Percentiles rank a stretch among this genome's conserved stretches.
These are phyloP conservation scores for fruit fly (Drosophila melanogaster) DNA, from an alignment of 1,140 invertebrate genomes.

Conservation along the genomic window Release_6_plus_ISO1_MT NT_033779.5:13329001-13329500, in stretches of 20 bases:
- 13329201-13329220: conserved; percentile 43
- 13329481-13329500: too few relatives aligned
- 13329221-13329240: conserved; percentile 39
- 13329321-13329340: background rate
- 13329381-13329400: too few relatives aligned
- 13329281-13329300: conserved; percentile 3
- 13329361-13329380: too few relatives aligned
- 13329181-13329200: conserved; percentile 50
- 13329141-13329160: conserved; percentile 78
- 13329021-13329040: conserved; percentile 5
- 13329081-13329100: conserved; percentile 77
- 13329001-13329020: conserved; percentile 70
- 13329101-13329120: conserved; percentile 40
- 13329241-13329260: conserved; percentile 14
- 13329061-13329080: conserved; percentile 42
- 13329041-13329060: conserved; percentile 13
- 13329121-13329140: conserved; percentile 38
- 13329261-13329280: background rate
- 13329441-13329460: too few relatives aligned
- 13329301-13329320: too few relatives aligned
- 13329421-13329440: too few relatives aligned
- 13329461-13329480: too few relatives aligned
- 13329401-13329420: too few relatives aligned
- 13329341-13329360: background rate
- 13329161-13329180: conserved; percentile 66